A percentile compares a stretch with the other conserved stretches of the same genome.
phyloP scores from a whole-genome alignment of 2,888 invertebrate species.

The Hyalella azteca region DNA sequence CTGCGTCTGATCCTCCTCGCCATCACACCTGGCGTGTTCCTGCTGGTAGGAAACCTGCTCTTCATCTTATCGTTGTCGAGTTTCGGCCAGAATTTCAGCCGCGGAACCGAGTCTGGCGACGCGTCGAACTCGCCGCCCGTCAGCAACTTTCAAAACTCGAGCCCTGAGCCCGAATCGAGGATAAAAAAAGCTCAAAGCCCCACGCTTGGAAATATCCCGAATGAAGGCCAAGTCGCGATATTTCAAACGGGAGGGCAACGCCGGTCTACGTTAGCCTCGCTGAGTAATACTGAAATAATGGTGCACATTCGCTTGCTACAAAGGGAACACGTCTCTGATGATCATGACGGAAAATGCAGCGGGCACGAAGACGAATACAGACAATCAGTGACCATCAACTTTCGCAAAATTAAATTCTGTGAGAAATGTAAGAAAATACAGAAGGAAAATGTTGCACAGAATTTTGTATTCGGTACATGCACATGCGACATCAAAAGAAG shows the following conservation, averaged over 20 bases:
- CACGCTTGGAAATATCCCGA: not conserved
- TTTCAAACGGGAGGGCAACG: not conserved
- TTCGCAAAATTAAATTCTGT: not conserved
- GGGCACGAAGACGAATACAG: not conserved
- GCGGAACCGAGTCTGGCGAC: not conserved
- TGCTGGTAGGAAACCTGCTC: slow-evolving; percentile 47
- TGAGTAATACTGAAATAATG: slow-evolving; percentile 25
- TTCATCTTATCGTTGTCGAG: slow-evolving; percentile 44
- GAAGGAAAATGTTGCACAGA: not conserved
- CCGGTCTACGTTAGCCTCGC: not conserved
- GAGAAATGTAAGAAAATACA: not conserved
- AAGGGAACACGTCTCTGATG: not conserved
- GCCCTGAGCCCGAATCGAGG: not conserved
- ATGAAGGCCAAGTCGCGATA: not conserved
- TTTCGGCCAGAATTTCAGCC: not conserved
- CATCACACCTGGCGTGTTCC: slow-evolving; percentile 40
- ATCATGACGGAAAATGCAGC: not conserved
- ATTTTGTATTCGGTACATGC: not conserved
- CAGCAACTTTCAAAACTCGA: not conserved
- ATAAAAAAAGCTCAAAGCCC: not conserved
- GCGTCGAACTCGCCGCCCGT: not conserved
- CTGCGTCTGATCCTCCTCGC: slow-evolving; percentile 46
- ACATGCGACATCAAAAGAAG: slow-evolving; percentile 3
- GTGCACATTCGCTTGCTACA: not conserved
- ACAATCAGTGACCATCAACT: slow-evolving; percentile 8